Evolutionary conservation across 2,888 invertebrate species (phyloP), one percentile per base, ranked within the genome.

Genomic region (Parasteatoda lunata): DNA sequence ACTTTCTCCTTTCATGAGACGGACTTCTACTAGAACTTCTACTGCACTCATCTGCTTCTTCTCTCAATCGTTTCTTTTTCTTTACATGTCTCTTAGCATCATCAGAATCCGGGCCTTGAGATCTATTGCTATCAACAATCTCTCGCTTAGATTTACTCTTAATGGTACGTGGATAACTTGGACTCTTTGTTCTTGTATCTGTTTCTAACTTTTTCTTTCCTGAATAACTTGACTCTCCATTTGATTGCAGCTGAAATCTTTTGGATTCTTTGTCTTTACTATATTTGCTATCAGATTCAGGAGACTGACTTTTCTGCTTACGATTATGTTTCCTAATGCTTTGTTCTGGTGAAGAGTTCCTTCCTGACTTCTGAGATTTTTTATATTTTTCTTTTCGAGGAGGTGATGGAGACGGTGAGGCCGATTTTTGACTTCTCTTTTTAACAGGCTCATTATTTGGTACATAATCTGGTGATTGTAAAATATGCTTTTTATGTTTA

Each of bases 401-500:
- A 11, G 71, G 47, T 75, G 75, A 54, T 48, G 47, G 52, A 30
- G 79, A 85, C 11, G 66, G 49, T 45, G 77, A 52, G n/a, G 51
- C 64, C 11, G 64, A 11, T 59, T 79, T 30, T 13, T 59, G 59
- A 13, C 9, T 59, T n/a, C 59, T 69, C 51, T 65, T 79, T 65
- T 75, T 76, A 13, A n/a, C n/a, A n/a, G 69, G 9, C 9, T 4
- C 13, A 7, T 51, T 59, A n/a, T n/a, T 59, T 13, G 72, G 9
- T 6, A 30, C 65, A 77, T 72, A 48, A 8, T 70, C 48, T 45
- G 85, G 80, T 3, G 85, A 80, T 65, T 64, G 52, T 66, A 64
- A 77, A n/a, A 86, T n/a, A 54, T 86, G 80, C 51, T 86, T 80
- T 59, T 86, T 86, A 51, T 78, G 66, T 13, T 77, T 80, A 30